phyloP scores from a whole-genome alignment of 2,113 vertebrate genomes.

The Rhynchomys soricoides region DNA sequence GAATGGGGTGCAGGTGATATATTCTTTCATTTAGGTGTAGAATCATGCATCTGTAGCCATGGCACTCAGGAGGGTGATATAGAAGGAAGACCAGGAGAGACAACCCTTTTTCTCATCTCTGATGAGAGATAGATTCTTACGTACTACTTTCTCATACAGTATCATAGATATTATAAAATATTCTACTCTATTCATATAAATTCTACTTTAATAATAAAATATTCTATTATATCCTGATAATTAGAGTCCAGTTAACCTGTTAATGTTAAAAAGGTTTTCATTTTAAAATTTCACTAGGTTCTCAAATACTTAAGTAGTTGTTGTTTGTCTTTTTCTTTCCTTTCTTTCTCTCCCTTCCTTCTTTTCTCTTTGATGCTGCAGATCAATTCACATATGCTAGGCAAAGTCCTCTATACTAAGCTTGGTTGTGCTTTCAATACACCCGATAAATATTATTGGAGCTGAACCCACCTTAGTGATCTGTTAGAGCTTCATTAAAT shows the following conservation, averaged over 20 bases:
- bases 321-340: not conserved
- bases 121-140: not conserved
- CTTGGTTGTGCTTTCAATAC: not conserved
- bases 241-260: not conserved
- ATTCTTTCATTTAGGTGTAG: not conserved
- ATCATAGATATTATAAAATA: not conserved
- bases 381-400: not conserved
- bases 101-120: not conserved
- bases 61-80: not conserved
- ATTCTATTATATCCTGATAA: not conserved
- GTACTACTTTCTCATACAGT: not conserved
- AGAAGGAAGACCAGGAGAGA: not conserved
- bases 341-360: not conserved
- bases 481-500: not conserved
- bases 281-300: not conserved
- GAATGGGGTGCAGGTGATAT: not conserved
- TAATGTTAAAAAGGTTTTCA: not conserved
- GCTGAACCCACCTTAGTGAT: not conserved
- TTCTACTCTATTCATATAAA: not conserved
- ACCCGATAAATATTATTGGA: not conserved
- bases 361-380: not conserved
- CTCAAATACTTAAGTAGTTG: not conserved
- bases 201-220: not conserved
- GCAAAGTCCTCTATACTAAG: not conserved
- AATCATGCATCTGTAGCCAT: not conserved